Base-by-base conservation (phyloP, 2,888 invertebrate genomes). In the Achlya flavicornis region DNA sequence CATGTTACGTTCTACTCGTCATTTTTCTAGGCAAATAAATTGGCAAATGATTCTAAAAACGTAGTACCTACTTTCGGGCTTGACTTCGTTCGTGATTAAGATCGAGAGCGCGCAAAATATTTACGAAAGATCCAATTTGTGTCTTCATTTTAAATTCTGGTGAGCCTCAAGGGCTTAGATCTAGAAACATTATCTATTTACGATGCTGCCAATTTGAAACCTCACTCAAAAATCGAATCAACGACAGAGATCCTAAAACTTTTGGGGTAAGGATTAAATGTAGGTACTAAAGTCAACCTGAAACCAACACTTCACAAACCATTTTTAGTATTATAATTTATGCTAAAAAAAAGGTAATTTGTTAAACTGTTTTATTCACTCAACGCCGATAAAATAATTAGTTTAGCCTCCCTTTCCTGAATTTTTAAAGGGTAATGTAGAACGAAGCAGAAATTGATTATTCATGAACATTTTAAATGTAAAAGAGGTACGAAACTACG, bases 401-500 rank as follows among this genome's bases (percentile, higher is more conserved):
- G 71, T 76, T 72, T 73, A 70, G 67, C 70, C 71, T 66, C 71
- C n/a, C 72, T 63, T 64, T 67, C 64, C 66, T 78, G 75, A 78
- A 75, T 78, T 79, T 78, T 78, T 73, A 68, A 75, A 72, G 66
- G 74, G 67, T 68, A 70, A 70, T 68, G 1, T 73, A 69, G 62
- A 75, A 68, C 72, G 69, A 74, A 75, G 69, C 66, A 66, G 69
- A 73, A 74, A 78, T 79, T 80, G 74, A 78, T 81, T 83, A 81
- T 85, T 83, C 77, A 84, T 83, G 82, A 80, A 74, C 73, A 67
- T 75, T 81, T 77, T 71, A 78, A 72, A 77, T 78, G 76, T 77
- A 71, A 76, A 78, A 75, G 69, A 76, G 73, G 68, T 69, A 74
- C 53, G 65, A 69, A 76, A 72, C 67, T 69, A 74, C 53, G 65